These are phyloP conservation scores for Podarcis muralis DNA, from an alignment of 2,113 vertebrate genomes.

Conservation along the genomic window DNA sequence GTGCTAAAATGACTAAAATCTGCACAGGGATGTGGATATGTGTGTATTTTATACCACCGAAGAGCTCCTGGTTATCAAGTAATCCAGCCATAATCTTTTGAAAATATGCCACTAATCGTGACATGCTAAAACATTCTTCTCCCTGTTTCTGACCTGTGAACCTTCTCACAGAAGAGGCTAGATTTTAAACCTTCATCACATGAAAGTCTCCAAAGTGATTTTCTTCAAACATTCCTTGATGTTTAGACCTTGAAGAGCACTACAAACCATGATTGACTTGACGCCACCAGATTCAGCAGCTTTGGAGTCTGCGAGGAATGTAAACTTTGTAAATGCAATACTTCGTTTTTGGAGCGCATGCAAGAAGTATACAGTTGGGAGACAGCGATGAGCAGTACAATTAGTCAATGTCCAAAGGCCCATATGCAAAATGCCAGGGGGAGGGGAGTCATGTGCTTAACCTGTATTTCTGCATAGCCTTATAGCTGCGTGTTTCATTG, in stretches of 20 bases:
- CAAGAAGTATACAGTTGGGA: slow-evolving; percentile 32
- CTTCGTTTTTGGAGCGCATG: slow-evolving; percentile 16
- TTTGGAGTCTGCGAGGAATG: slow-evolving; percentile 1
- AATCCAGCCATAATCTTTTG: slow-evolving; percentile 3
- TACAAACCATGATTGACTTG: background rate
- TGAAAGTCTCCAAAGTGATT: slow-evolving; percentile 27
- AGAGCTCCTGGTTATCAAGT: background rate
- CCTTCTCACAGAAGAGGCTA: background rate
- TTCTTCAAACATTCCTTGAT: background rate
- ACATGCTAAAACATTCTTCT: slow-evolving; percentile 3
- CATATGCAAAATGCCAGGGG: background rate
- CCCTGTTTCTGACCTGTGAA: background rate
- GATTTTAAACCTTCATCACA: background rate
- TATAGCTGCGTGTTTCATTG: background rate
- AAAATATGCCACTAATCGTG: background rate
- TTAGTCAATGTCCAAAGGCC: slow-evolving; percentile 2
- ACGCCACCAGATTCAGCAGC: background rate
- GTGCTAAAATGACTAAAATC: background rate
- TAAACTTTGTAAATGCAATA: slow-evolving; percentile 9
- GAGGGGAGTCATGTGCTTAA: background rate
- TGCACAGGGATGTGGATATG: background rate
- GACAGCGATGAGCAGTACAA: slow-evolving; percentile 5
- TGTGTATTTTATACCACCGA: background rate
- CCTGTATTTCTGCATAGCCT: slow-evolving; percentile 30
- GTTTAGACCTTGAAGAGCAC: background rate